Evolutionary conservation across 1,140 invertebrate genomes (phyloP).

Genomic region (Eupristina koningsbergeri): DNA sequence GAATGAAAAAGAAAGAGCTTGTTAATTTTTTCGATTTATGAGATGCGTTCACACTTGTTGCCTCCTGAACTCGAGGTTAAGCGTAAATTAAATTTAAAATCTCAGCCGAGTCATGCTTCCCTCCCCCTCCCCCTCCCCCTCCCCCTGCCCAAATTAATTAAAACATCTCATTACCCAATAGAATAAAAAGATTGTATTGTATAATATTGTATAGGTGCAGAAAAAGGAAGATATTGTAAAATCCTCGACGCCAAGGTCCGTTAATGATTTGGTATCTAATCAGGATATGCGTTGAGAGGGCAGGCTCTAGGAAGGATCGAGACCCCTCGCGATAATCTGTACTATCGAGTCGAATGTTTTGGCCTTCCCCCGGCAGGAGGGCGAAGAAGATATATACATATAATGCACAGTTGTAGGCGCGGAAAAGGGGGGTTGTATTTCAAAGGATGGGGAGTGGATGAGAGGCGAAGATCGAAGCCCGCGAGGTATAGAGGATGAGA

Average conservation of each 20-base stretch:
- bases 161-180: constrained; percentile 18
- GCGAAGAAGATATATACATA: neutral
- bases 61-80: neutral
- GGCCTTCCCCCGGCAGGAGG: neutral
- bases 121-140: too few species aligned
- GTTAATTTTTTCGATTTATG: neutral
- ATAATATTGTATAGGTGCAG: neutral
- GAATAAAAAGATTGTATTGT: constrained; percentile 40
- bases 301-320: neutral
- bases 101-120: neutral
- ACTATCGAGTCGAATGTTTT: constrained; percentile 28
- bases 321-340: constrained; percentile 22
- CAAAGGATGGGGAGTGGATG: neutral
- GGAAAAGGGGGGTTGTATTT: neutral
- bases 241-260: constrained; percentile 5
- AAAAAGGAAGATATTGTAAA: constrained; percentile 1
- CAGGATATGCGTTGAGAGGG: neutral
- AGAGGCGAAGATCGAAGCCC: neutral
- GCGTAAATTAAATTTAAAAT: constrained; percentile 24
- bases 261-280: constrained; percentile 37
- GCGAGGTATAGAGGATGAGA: constrained; percentile 46
- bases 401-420: neutral
- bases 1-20: neutral
- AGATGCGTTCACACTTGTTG: neutral
- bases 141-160: constrained; percentile 26